Evolutionary conservation across 2,797 vertebrate species (phyloP), one percentile per base, ranked within the genome.

Genomic region (Chromis chromis): DNA sequence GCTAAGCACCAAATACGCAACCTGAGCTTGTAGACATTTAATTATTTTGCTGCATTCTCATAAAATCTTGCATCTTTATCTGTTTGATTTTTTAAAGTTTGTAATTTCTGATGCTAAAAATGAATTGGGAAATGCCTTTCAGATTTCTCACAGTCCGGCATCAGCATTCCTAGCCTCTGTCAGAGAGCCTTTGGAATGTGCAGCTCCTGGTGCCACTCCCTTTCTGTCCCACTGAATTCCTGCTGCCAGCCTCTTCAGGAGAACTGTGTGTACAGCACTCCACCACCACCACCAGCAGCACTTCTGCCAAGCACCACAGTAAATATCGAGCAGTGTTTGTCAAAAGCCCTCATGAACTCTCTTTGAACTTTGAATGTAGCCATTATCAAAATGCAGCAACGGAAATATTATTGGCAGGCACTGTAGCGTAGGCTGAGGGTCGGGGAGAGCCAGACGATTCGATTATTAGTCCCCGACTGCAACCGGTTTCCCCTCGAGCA

Each of bases 311-410:
- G 73, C 14, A 62, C 83, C 75, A 70, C 78, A 79, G 79, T 59
- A 72, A 83, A 89, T 83, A 88, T 64, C 13, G 55, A 74, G 72
- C 71, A 36, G 52, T 84, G 85, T 92, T 91, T 90, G 91, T 89
- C 81, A 78, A 83, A 63, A 87, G 72, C 75, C 81, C 84, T 57
- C 76, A 65, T 84, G 81, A 91, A 87, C 85, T 92, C 80, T 62
- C 60, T 82, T 70, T 93, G 88, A 93, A 93, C 92, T 89, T 84
- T 75, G 80, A 90, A 84, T 88, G 81, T 63, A 57, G 76, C 69
- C 76, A 74, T 89, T 82, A 86, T 88, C 79, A 92, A 87, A 94
- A 85, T 13, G 74, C 71, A 80, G 65, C 70, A 78, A 82, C 64
- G 78, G 91, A 92, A 91, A 90, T 90, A 88, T 89, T 85, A 83